phyloP scores from a whole-genome alignment of 2,113 vertebrate species.

The Camelus bactrianus region DNA sequence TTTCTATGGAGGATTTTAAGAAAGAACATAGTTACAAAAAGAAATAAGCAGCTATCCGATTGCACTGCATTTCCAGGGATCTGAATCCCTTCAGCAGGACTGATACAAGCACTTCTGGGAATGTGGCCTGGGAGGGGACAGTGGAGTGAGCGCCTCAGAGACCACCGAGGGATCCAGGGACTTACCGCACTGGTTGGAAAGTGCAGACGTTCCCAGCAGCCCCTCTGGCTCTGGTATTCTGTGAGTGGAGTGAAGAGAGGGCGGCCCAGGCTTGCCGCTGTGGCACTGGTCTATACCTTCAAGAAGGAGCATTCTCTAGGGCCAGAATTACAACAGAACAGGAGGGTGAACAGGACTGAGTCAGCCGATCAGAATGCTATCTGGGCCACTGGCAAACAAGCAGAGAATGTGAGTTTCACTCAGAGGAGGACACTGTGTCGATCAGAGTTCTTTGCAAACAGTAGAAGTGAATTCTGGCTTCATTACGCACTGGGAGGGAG shows the following conservation, averaged over 20 bases:
- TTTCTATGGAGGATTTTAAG: not conserved
- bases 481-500: not conserved
- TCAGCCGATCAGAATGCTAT: not conserved
- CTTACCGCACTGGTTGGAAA: not conserved
- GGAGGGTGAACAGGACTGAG: not conserved
- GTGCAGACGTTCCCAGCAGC: not conserved
- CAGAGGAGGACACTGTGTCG: not conserved
- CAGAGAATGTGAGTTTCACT: not conserved
- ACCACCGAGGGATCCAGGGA: not conserved
- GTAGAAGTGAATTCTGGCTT: not conserved
- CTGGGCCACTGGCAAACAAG: not conserved
- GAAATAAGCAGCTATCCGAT: not conserved
- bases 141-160: not conserved
- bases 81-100: not conserved
- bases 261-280: too few species aligned
- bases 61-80: not conserved
- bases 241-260: not conserved
- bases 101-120: not conserved
- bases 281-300: not conserved
- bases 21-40: not conserved
- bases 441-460: not conserved
- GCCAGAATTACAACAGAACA: not conserved
- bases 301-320: not conserved
- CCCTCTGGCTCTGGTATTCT: not conserved
- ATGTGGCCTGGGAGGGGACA: not conserved